phyloP scores from a whole-genome alignment of 2,113 vertebrate species.

The Callipepla squamata region DNA sequence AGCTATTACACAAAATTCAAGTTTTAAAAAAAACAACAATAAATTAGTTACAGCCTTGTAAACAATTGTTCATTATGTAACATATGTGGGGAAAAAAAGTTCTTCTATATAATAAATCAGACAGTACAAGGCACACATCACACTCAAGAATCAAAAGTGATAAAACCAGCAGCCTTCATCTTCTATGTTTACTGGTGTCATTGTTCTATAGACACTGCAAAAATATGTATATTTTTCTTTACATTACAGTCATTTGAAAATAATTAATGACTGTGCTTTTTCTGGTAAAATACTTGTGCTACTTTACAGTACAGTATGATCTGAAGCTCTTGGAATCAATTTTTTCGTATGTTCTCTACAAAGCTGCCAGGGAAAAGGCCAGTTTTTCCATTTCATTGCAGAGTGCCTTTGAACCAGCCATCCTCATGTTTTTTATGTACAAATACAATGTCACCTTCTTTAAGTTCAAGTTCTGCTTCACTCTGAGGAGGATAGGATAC shows the following conservation, averaged over 20 bases:
- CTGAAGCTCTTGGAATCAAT: not conserved
- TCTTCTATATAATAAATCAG: constrained; percentile 86
- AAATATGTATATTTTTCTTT: constrained; percentile 50
- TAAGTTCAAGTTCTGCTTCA: constrained; percentile 97
- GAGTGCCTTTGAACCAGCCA: constrained; percentile 99
- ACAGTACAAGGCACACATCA: constrained; percentile 93
- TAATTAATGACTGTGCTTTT: constrained; percentile 67
- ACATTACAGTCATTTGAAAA: constrained; percentile 55
- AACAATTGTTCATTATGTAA: constrained; percentile 86
- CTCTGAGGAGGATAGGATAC: constrained; percentile 98
- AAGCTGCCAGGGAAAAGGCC: constrained; percentile 98
- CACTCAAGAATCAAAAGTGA: constrained; percentile 72
- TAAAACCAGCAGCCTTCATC: constrained; percentile 51
- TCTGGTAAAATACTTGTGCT: constrained; percentile 74
- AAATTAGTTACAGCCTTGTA: constrained; percentile 88
- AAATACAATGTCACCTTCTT: constrained; percentile 98
- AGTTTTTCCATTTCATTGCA: constrained; percentile 95
- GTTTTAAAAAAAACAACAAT: constrained; percentile 81
- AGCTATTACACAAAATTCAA: constrained; percentile 82
- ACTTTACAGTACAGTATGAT: constrained; percentile 42
- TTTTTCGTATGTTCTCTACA: constrained; percentile 90
- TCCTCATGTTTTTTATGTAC: constrained; percentile 97
- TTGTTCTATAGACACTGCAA: constrained; percentile 65
- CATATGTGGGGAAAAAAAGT: constrained; percentile 67
- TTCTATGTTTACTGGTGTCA: constrained; percentile 42